A percentile compares a stretch with the other conserved stretches of the same genome.
These are phyloP conservation scores for Euphydryas editha DNA, from an alignment of 2,888 invertebrate species.

Conservation along the genomic window DNA sequence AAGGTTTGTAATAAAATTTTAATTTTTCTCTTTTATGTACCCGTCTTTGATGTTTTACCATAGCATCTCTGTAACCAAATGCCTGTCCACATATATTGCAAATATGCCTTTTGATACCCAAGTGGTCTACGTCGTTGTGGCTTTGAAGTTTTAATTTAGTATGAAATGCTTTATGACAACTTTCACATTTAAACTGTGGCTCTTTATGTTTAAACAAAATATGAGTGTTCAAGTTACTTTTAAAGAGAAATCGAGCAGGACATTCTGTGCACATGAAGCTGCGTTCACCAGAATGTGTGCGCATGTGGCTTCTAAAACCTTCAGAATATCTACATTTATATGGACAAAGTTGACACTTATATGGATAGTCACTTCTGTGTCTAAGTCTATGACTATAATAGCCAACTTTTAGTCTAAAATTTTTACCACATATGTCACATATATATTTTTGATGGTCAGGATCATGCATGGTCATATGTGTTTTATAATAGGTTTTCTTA, in stretches of 20 bases:
- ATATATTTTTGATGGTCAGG: conserved; percentile 53
- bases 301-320: conserved; percentile 52
- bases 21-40: conserved; percentile 60
- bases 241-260: conserved; percentile 55
- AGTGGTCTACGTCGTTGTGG: conserved; percentile 60
- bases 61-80: conserved; percentile 59
- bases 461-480: conserved; percentile 55
- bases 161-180: conserved; percentile 58
- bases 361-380: conserved; percentile 52
- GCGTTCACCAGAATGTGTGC: conserved; percentile 55
- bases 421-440: conserved; percentile 55
- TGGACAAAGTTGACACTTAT: conserved; percentile 55
- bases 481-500: conserved; percentile 51
- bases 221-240: conserved; percentile 58
- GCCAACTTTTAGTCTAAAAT: conserved; percentile 52
- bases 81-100: conserved; percentile 60
- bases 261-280: conserved; percentile 60
- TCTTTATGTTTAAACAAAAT: conserved; percentile 53
- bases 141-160: conserved; percentile 52
- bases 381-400: conserved; percentile 54
- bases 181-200: conserved; percentile 56
- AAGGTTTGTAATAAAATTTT: conserved; percentile 31
- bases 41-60: conserved; percentile 60
- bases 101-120: conserved; percentile 59
- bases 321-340: conserved; percentile 51